A percentile compares a stretch with the other conserved stretches of the same genome.
phyloP scores from a whole-genome alignment of 2,113 vertebrate species.

The Zapus hudsonius region DNA sequence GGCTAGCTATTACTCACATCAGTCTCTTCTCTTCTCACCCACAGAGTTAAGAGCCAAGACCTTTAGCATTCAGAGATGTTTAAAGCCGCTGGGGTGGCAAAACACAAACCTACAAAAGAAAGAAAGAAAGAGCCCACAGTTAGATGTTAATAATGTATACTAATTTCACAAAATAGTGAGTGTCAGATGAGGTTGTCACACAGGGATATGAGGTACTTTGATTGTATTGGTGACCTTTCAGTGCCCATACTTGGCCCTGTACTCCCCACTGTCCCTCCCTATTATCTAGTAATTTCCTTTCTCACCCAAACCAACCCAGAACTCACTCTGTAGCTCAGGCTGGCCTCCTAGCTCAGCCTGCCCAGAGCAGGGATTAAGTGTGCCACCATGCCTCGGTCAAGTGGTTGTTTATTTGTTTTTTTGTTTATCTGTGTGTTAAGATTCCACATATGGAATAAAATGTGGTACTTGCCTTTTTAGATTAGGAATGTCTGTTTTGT shows the following conservation, averaged over 20 bases:
- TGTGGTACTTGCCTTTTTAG: not conserved
- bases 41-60: not conserved
- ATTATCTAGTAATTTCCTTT: not conserved
- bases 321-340: no score
- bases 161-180: not conserved
- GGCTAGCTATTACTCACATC: not conserved
- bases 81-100: not conserved
- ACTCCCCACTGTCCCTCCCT: no score
- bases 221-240: not conserved
- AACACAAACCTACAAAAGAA: not conserved
- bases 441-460: not conserved
- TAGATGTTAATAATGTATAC: not conserved
- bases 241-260: no score
- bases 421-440: not conserved
- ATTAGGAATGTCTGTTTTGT: not conserved
- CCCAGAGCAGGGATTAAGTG: no score
- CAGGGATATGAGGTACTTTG: not conserved
- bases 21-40: constrained; percentile 29
- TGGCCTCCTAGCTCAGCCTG: not conserved
- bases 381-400: no score
- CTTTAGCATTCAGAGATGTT: not conserved
- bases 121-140: not conserved
- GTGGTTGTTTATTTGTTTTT: no score
- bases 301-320: not conserved
- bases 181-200: not conserved